phyloP scores from a whole-genome alignment of 2,797 vertebrate genomes.

The Columba guinea region DNA sequence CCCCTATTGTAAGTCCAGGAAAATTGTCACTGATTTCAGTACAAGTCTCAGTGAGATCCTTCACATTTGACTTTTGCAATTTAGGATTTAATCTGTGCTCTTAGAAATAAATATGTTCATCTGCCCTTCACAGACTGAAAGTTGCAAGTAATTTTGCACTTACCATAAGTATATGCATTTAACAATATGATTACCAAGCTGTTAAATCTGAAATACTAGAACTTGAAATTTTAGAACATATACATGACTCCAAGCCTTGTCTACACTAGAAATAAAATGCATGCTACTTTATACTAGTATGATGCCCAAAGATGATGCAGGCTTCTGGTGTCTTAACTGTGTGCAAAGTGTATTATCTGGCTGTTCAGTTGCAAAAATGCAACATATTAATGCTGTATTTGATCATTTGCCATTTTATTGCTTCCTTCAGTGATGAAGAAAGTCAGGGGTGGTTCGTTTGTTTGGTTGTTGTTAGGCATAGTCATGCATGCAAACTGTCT shows the following conservation, averaged over 20 bases:
- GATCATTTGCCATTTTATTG: background rate
- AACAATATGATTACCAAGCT: background rate
- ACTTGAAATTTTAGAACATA: background rate
- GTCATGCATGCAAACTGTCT: background rate
- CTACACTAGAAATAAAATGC: background rate
- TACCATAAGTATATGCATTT: background rate
- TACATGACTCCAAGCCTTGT: background rate
- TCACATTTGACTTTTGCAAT: background rate
- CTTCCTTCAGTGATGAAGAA: background rate
- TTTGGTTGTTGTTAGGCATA: background rate
- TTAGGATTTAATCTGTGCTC: background rate
- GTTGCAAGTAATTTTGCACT: background rate
- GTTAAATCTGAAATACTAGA: background rate
- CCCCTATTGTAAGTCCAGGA: background rate
- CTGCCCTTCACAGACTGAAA: background rate
- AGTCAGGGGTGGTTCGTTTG: background rate
- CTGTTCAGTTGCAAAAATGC: background rate
- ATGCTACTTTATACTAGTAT: background rate
- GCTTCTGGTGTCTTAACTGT: background rate
- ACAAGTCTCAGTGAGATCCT: background rate
- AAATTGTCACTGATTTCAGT: background rate
- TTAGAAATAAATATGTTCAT: background rate
- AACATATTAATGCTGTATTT: background rate
- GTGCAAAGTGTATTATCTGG: background rate
- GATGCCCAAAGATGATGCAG: background rate